Base-by-base conservation (phyloP, 2,113 vertebrate species). In the Paramormyrops kingsleyae region DNA sequence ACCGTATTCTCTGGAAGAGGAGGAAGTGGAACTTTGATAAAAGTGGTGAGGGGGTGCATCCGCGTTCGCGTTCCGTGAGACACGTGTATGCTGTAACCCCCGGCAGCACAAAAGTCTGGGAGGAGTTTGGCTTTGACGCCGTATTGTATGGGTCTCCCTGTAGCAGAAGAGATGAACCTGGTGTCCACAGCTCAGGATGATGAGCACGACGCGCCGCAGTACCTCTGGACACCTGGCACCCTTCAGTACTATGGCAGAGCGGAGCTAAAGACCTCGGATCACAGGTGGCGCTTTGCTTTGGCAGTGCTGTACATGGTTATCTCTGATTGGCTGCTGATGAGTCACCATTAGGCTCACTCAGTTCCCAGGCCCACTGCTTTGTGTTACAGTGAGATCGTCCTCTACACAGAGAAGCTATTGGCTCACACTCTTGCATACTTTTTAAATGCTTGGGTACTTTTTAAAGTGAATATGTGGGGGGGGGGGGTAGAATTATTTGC, bases 201-300 rank as follows among this genome's bases (percentile, higher is more conserved):
- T 89, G 97, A 96, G 19, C 96, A 97, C 53, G 91, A 96, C 0
- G 35, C 52, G 0, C 21, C 87, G 39, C 93, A 95, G 31, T 93
- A 96, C n/a, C 95, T 95, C 0, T 99, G 98, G 98, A 97, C 93
- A 88, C 96, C 98, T 83, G 98, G 99, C 62, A 96, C 95, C 49
- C 94, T 99, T 91, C 95, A 98, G 92, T 98, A 98, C 93, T 99
- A 99, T 0, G 97, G 97, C 93, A 96, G 98, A 92, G 98, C 98
- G 4, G 99, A 99, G 93, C 96, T 99, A 7, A 99, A 99, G 95
- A 99, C 98, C 9, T 99, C 99, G 24, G 99, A 99, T 94, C 99
- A 99, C 84, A 98, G 99, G 99, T 99, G 91, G 88, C 42, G 10
- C 87, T 50, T 10, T 80, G 74, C 47, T 27, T 53, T 49, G 21